Evolutionary conservation across 2,797 vertebrate genomes (phyloP).

Genomic region (Fringilla coelebs): DNA sequence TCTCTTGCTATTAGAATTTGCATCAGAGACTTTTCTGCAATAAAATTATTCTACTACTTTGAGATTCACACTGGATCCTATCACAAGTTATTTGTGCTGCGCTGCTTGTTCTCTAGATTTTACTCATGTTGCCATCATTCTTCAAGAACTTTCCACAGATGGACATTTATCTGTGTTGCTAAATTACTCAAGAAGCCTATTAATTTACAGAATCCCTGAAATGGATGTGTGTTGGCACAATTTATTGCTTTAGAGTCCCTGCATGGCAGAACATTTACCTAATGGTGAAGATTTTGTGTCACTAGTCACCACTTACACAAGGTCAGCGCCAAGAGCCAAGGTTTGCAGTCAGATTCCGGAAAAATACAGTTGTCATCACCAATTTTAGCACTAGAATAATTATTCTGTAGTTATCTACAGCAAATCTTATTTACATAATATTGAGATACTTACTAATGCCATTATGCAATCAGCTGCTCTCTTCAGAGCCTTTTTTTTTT

Average conservation of each 20-base stretch:
- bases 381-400: background rate
- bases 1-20: background rate
- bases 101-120: background rate
- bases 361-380: background rate
- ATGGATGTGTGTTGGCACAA: background rate
- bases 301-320: background rate
- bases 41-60: background rate
- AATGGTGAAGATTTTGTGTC: background rate
- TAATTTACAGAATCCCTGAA: background rate
- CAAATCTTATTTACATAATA: background rate
- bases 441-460: background rate
- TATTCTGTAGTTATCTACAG: background rate
- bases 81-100: background rate
- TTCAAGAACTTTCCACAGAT: background rate
- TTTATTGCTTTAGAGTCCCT: background rate
- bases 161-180: background rate
- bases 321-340: background rate
- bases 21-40: background rate
- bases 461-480: background rate
- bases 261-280: background rate
- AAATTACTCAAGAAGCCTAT: background rate
- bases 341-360: background rate
- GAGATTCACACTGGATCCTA: background rate
- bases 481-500: background rate
- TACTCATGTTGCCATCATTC: background rate